phyloP scores from a whole-genome alignment of 2,888 invertebrate genomes.

The Pelosia muscerda region DNA sequence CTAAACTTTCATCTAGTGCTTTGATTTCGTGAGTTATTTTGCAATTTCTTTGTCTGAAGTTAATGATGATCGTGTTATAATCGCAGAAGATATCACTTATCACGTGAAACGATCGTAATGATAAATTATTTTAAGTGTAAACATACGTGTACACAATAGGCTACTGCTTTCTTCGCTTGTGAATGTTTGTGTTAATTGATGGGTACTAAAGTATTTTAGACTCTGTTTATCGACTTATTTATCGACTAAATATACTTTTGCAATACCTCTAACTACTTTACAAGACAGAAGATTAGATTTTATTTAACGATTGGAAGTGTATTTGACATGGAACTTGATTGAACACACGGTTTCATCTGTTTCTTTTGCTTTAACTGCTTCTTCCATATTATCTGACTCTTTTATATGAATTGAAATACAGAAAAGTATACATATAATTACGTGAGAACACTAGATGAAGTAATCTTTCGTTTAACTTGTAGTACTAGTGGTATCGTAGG shows the following conservation, averaged over 20 bases:
- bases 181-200: background rate
- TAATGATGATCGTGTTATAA: background rate
- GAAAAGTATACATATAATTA: background rate
- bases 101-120: background rate
- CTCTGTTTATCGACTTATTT: background rate
- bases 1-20: slow-evolving; percentile 4
- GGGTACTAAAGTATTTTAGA: background rate
- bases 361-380: too few species aligned
- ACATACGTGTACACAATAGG: background rate
- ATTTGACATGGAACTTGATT: too few species aligned
- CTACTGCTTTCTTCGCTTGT: background rate
- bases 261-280: too few species aligned
- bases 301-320: too few species aligned
- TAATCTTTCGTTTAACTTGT: slow-evolving; percentile 41
- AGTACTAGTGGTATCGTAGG: slow-evolving; percentile 71
- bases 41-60: background rate
- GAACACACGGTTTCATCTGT: too few species aligned
- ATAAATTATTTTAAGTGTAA: background rate
- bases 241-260: too few species aligned
- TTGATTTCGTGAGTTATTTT: background rate
- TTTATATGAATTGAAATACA: too few species aligned
- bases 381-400: too few species aligned
- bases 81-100: background rate
- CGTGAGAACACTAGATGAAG: background rate
- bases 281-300: too few species aligned